Evolutionary conservation across 2,888 invertebrate species (phyloP), one percentile per base, ranked within the genome.

Genomic region (Lepidonotus clava): DNA sequence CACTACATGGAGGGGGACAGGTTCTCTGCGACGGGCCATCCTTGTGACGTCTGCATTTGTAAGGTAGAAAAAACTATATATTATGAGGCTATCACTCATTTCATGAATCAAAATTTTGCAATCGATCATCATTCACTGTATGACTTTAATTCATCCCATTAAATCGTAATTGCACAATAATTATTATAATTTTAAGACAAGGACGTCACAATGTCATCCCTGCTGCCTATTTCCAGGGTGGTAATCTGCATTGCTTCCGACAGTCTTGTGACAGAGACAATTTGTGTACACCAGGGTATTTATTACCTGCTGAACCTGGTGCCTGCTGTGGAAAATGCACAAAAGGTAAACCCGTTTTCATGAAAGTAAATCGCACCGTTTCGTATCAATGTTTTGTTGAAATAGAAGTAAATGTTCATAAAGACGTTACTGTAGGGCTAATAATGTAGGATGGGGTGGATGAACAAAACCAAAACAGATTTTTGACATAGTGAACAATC

Each of bases 31-130:
- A 90, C 88, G 88, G 90, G 91, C 24, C 91, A 92, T 67, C 91
- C 92, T 0, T 92, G 92, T 89, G 91, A 91, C 83, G 83, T 87
- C 14, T 92, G 92, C 85, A 89, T 85, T 6, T 92, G 92, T 88
- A 86, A 89, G 88, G 91, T 91, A 88, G 86, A 28, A 51, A 51
- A 11, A 51, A 51, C 21, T 18, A 51, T 18, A 51, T 51, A 14
- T 51, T 51, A 21, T 51, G 21, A 51, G 11, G 51, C 51, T 18
- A 14, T 51, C 51, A 21, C 51, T 14, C 21, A 51, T 14, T 14
- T 51, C 14, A 11, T 14, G 11, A 11, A 51, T 18, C 11, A 14
- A 51, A 51, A 11, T 51, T 51, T 51, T 51, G 21, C 51, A 11
- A 51, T 51, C 11, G 21, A 14, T 51, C 14, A 51, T 51, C 11